A percentile compares a stretch with the other conserved stretches of the same genome.
phyloP scores from a whole-genome alignment of 2,797 vertebrate species.

The Melanotaenia trifasciata region DNA sequence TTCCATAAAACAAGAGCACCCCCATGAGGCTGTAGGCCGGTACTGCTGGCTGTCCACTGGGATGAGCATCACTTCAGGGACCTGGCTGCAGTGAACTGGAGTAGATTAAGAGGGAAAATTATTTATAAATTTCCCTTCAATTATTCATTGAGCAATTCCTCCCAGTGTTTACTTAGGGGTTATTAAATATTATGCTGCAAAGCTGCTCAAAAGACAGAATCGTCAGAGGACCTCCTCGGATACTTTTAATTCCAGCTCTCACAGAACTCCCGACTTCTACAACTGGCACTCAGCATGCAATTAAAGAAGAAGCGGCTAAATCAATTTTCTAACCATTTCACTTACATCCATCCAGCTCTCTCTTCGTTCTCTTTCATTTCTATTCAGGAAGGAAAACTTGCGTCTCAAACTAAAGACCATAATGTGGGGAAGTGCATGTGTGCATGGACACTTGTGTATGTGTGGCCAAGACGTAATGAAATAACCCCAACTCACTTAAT shows the following conservation, averaged over 20 bases:
- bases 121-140: slow-evolving; percentile 83
- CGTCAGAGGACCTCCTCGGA: slow-evolving; percentile 66
- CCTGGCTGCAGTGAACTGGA: slow-evolving; percentile 67
- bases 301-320: slow-evolving; percentile 59
- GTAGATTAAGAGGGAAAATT: slow-evolving; percentile 78
- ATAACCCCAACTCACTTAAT: slow-evolving; percentile 73
- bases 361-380: slow-evolving; percentile 30
- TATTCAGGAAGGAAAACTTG: slow-evolving; percentile 40
- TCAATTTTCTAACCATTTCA: slow-evolving; percentile 56
- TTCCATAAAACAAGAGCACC: slow-evolving; percentile 70
- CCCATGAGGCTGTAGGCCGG: slow-evolving; percentile 54
- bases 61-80: slow-evolving; percentile 73
- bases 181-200: slow-evolving; percentile 82
- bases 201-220: slow-evolving; percentile 73
- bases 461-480: slow-evolving; percentile 67
- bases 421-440: slow-evolving; percentile 5
- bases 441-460: slow-evolving; percentile 30
- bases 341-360: slow-evolving; percentile 19
- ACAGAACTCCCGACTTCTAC: slow-evolving; percentile 48
- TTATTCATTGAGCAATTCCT: slow-evolving; percentile 82
- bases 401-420: slow-evolving; percentile 33
- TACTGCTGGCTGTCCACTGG: slow-evolving; percentile 55
- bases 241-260: slow-evolving; percentile 68
- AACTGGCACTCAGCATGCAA: slow-evolving; percentile 55
- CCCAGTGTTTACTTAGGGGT: slow-evolving; percentile 80